These are phyloP conservation scores for Chionodraco myersi DNA, from an alignment of 2,113 vertebrate species.

Conservation along the genomic window DNA sequence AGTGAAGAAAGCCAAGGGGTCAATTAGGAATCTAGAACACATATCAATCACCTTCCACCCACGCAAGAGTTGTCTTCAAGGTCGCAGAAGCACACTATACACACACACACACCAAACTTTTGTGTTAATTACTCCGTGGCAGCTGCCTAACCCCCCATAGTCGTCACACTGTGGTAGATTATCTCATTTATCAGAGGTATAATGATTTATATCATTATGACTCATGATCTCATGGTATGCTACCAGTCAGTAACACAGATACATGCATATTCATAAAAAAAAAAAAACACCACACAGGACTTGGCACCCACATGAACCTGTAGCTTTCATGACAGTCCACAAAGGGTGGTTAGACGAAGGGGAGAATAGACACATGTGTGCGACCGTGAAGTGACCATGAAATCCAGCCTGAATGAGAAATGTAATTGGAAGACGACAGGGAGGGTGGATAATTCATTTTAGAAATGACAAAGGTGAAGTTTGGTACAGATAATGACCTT, in stretches of 20 bases:
- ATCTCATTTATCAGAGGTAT: constrained; percentile 52
- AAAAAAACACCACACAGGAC: constrained; percentile 26
- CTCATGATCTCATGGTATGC: background rate
- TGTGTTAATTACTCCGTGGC: constrained; percentile 65
- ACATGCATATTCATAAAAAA: constrained; percentile 30
- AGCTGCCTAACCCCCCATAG: constrained; percentile 35
- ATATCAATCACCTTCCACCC: constrained; percentile 70
- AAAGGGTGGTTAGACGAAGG: constrained; percentile 46
- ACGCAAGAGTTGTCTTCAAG: constrained; percentile 71
- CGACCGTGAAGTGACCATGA: constrained; percentile 74
- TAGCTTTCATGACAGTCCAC: constrained; percentile 32
- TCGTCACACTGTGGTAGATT: constrained; percentile 33
- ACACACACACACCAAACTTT: constrained; percentile 30
- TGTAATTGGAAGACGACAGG: constrained; percentile 71
- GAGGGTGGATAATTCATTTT: constrained; percentile 68
- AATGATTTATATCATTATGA: constrained; percentile 49
- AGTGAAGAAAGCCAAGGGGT: constrained; percentile 45
- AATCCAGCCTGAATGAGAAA: constrained; percentile 77
- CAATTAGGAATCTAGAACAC: constrained; percentile 59
- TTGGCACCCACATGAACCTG: background rate
- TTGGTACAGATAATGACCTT: constrained; percentile 58
- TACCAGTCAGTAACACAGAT: background rate
- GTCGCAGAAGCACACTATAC: constrained; percentile 50
- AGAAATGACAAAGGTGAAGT: constrained; percentile 72
- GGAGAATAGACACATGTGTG: constrained; percentile 49